Evolutionary conservation across 2,113 vertebrate genomes (phyloP).

Genomic region (Arvicanthis niloticus): DNA sequence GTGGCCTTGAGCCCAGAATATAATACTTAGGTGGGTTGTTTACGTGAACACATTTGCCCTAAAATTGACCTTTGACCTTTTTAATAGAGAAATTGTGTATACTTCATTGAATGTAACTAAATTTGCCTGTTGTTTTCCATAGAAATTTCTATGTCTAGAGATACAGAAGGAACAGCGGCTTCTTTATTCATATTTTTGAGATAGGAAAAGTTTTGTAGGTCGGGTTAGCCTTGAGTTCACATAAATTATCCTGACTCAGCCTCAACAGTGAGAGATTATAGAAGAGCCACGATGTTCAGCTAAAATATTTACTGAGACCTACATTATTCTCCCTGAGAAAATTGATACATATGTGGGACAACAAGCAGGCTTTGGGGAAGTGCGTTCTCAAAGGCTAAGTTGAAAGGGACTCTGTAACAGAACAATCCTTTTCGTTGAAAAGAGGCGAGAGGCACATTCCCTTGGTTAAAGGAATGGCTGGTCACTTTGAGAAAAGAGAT

Average conservation of each 20-base stretch:
- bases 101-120: not conserved
- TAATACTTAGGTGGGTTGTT: not conserved
- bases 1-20: not conserved
- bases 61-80: slow-evolving; percentile 8
- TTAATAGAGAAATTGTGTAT: not conserved
- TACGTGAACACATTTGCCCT: not conserved
- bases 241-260: not conserved
- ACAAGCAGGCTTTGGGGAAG: not conserved
- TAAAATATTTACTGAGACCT: not conserved
- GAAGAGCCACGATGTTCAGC: not conserved
- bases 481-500: not conserved
- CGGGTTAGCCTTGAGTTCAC: not conserved
- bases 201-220: not conserved
- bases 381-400: not conserved
- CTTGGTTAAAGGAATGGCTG: slow-evolving; percentile 1
- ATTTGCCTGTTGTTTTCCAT: not conserved
- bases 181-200: not conserved
- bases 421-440: not conserved
- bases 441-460: not conserved
- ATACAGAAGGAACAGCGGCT: not conserved
- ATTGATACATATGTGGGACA: not conserved
- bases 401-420: not conserved
- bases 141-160: not conserved
- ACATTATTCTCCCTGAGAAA: not conserved
- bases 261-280: too few species aligned